Base-by-base conservation (phyloP, 2,888 invertebrate species). In the Colostygia pectinataria region DNA sequence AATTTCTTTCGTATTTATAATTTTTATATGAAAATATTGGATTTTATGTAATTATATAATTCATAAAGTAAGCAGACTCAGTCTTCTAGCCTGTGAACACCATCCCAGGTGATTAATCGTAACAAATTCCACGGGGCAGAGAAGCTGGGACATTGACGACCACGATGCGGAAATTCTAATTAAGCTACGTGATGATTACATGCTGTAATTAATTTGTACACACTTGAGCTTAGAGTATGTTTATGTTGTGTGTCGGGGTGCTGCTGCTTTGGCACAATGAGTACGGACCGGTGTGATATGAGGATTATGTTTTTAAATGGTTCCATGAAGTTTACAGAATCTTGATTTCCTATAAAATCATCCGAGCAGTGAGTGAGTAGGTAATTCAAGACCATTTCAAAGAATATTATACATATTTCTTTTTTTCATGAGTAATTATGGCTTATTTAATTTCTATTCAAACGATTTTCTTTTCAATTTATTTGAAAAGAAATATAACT, bases 41-140 rank as follows among this genome's bases (percentile, higher is more conserved):
- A n/a, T n/a, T n/a, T n/a, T n/a, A n/a, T n/a, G n/a, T n/a, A n/a
- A n/a, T n/a, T n/a, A n/a, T n/a, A 20, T 6, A 6, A 20, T 6
- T 6, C 20, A 2, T 4, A 4, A 5, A 20, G 20, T 20, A 20
- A 20, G 20, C 20, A 6, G 6, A 6, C 5, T 2, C 20, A 6
- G 20, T 27, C 37, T 37, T 48, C 32, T 59, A 28, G 59, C 55
- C 38, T 27, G 33, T 39, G 18, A 14, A 24, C 8, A 65, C 57
- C 24, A 39, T 36, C 28, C 32, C 40, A 41, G 47, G 65, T 74
- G 70, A 74, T 74, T 72, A 66, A 73, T 72, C 34, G 61, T 50
- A 42, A 42, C 50, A 55, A 56, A 65, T 68, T 63, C 66, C 52
- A 57, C 50, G 48, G 57, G 55, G 31, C 49, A 53, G 57, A 51